Percentiles rank a stretch among this genome's conserved stretches.
phyloP scores from a whole-genome alignment of 2,113 vertebrate species.

The Sorex fumeus region DNA sequence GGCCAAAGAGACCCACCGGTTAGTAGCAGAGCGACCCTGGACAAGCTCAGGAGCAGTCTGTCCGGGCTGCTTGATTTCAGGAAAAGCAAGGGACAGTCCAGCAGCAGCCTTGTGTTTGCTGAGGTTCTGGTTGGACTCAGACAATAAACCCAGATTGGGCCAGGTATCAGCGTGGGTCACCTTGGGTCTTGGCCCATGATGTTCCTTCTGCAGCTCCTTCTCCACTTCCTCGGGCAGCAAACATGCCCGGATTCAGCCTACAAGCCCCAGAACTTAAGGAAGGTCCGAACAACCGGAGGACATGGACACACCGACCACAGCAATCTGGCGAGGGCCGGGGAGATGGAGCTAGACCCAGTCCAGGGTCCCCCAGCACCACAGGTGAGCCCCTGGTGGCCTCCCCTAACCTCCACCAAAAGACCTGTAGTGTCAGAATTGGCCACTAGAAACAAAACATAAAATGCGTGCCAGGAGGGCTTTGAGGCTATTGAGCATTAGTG shows the following conservation, averaged over 20 bases:
- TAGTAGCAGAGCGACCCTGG: constrained; percentile 9
- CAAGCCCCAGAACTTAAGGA: not conserved
- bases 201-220: not conserved
- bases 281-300: too few relatives aligned
- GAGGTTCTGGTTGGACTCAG: not conserved
- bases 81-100: constrained; percentile 69
- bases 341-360: too few relatives aligned
- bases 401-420: too few relatives aligned
- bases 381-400: too few relatives aligned
- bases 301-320: too few relatives aligned
- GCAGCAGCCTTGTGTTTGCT: constrained; percentile 69
- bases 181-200: rapidly evolving
- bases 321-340: too few relatives aligned
- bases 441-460: too few relatives aligned
- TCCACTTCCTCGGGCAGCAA: not conserved
- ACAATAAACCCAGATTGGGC: not conserved
- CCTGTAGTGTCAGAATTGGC: too few relatives aligned
- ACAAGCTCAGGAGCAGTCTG: constrained; percentile 60
- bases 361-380: too few relatives aligned
- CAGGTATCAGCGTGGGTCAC: not conserved
- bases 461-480: too few relatives aligned
- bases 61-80: constrained; percentile 73
- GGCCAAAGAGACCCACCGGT: constrained; percentile 70
- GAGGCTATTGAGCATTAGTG: too few relatives aligned
- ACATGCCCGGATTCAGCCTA: not conserved